Evolutionary conservation across 2,888 invertebrate species (phyloP).

Genomic region (Heliconius cydno): DNA sequence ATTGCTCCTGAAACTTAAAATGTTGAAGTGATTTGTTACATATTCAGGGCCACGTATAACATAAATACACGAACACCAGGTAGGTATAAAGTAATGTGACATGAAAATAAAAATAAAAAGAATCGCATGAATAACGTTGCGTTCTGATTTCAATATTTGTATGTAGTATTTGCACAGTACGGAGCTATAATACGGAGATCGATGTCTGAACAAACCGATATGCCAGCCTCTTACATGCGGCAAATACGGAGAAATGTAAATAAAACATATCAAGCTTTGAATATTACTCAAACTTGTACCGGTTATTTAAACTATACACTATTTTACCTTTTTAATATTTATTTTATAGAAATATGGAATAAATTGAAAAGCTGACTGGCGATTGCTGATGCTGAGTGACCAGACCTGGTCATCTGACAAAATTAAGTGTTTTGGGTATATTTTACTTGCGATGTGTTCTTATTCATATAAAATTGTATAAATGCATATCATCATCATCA

Average conservation of each 20-base stretch:
- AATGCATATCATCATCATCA: too few species aligned
- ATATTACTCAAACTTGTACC: slow-evolving; percentile 32
- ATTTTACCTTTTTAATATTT: slow-evolving; percentile 44
- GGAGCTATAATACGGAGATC: slow-evolving; percentile 59
- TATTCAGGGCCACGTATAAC: not conserved
- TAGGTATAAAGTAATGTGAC: slow-evolving; percentile 47
- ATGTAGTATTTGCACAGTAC: slow-evolving; percentile 69
- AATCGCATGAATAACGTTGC: slow-evolving; percentile 65
- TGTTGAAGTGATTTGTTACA: not conserved
- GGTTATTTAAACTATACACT: slow-evolving; percentile 57
- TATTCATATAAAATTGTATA: too few species aligned
- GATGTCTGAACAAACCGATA: slow-evolving; percentile 51
- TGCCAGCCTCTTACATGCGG: slow-evolving; percentile 49
- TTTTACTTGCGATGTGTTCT: too few species aligned
- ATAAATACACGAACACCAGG: slow-evolving; percentile 33
- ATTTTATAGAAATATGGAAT: slow-evolving; percentile 6
- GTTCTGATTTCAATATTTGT: slow-evolving; percentile 72
- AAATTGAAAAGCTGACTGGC: not conserved
- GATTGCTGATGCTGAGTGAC: not conserved
- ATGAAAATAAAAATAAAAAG: slow-evolving; percentile 53
- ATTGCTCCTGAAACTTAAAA: too few species aligned
- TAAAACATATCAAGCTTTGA: slow-evolving; percentile 54
- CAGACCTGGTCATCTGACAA: not conserved
- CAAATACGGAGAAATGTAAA: slow-evolving; percentile 62
- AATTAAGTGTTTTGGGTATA: too few species aligned